Conservation (phyloP, 2,797 vertebrate genomes). For the Pseudochaenichthys georgianus region DNA sequence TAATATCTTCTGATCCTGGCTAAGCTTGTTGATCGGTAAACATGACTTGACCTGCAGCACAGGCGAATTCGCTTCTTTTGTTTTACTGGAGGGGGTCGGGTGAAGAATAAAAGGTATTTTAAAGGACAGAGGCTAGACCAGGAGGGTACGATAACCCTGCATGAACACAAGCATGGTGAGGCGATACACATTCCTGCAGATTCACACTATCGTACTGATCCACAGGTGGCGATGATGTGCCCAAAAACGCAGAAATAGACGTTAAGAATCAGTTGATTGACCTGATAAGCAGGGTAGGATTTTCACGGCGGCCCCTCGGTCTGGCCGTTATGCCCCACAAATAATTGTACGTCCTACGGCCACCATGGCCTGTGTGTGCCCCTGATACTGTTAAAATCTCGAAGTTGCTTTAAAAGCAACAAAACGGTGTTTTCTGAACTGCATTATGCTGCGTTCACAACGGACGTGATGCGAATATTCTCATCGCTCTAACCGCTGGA, state of each 20-base stretch:
- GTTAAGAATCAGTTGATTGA: no score
- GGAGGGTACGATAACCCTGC: conserved; percentile 10
- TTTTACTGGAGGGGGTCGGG: neutral
- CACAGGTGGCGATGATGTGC: neutral
- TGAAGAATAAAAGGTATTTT: conserved; percentile 14
- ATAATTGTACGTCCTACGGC: no score
- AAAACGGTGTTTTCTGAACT: no score
- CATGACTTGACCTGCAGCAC: conserved; percentile 14
- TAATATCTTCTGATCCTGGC: conserved; percentile 19
- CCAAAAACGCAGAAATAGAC: conserved; percentile 3
- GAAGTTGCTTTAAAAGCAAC: no score
- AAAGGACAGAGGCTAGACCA: conserved; percentile 9
- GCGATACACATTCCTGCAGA: neutral
- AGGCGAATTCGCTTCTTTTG: conserved; percentile 22
- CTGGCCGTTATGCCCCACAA: no score
- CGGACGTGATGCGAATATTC: no score
- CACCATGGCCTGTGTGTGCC: no score
- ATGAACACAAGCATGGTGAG: neutral
- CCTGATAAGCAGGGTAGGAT: no score
- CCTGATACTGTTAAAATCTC: no score
- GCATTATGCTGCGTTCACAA: no score
- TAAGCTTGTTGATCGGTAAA: conserved; percentile 45
- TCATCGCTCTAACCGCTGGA: no score
- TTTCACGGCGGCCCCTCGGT: no score
- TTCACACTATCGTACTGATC: neutral